Evolutionary conservation across 2,113 vertebrate genomes (phyloP).

Genomic region (Eretmochelys imbricata): DNA sequence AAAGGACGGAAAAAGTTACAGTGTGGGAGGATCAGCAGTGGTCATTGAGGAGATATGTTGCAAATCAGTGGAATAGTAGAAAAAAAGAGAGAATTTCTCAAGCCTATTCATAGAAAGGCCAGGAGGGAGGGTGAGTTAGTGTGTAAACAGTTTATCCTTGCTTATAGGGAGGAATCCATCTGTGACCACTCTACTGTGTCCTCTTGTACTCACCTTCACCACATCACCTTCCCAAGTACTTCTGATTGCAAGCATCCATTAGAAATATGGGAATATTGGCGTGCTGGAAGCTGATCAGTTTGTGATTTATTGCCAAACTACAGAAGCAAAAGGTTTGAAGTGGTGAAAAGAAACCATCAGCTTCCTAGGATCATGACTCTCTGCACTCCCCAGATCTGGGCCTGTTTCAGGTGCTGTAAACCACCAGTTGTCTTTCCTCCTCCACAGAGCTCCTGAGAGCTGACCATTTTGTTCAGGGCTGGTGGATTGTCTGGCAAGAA

Average conservation of each 20-base stretch:
- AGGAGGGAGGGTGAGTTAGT: not conserved
- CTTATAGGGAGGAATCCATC: not conserved
- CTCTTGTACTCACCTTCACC: not conserved
- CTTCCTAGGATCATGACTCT: not conserved
- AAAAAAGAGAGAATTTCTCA: not conserved
- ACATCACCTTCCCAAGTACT: not conserved
- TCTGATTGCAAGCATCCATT: not conserved
- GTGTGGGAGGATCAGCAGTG: not conserved
- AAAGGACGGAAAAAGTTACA: slow-evolving; percentile 16
- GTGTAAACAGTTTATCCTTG: not conserved
- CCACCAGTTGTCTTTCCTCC: slow-evolving; percentile 63
- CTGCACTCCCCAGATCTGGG: not conserved
- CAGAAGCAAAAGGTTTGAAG: not conserved
- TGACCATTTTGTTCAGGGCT: slow-evolving; percentile 51
- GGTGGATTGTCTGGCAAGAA: slow-evolving; percentile 61
- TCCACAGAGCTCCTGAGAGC: slow-evolving; percentile 17
- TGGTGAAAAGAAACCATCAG: not conserved
- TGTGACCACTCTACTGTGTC: not conserved
- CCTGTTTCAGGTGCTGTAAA: slow-evolving; percentile 53
- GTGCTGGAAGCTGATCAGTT: not conserved
- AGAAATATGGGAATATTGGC: not conserved
- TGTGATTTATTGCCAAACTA: not conserved
- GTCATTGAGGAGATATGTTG: not conserved
- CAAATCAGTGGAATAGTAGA: not conserved
- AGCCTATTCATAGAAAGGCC: rapidly evolving